Evolutionary conservation across 2,113 vertebrate genomes (phyloP), one percentile per base, ranked within the genome.

Genomic region (Gobio gobio): DNA sequence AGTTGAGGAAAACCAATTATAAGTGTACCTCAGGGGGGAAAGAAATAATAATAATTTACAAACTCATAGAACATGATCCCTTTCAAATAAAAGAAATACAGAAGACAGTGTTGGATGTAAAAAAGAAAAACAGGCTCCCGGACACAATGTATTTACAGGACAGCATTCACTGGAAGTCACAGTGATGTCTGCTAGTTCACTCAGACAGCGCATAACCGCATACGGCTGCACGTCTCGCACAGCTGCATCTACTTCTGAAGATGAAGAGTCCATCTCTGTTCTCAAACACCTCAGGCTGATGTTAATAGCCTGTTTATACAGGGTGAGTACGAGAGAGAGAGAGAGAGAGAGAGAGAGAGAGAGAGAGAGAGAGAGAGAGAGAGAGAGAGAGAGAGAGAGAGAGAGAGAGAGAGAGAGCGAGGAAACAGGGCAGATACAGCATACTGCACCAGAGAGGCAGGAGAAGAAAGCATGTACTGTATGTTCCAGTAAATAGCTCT

Each of bases 281-380:
- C 56, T 77, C 14, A 33, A 56, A 10, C 63, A 84, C 83, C 61
- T 66, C 29, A 76, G 61, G 83, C 74, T 22, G 56, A 16, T 84
- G 83, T 40, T 68, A 84, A 84, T 78, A 49, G 59, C 22, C 29
- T 68, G 73, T 54, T 81, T 72, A 75, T 76, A 47, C 54, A 68
- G 63, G 10, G 76, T 61, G n/a, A 63, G 26, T 58, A 36, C 47
- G 22, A 26, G 22, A 58, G 33, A 77, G 22, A 72, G 70, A 54
- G 40, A 68, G 56, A 36, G 36, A 40, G n/a, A n/a, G n/a, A n/a
- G n/a, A n/a, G n/a, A n/a, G 22, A 26, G 22, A 58, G 33, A 77
- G 22, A 72, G 70, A 54, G 40, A 68, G 56, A 36, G 40, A 40
- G 22, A 26, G 22, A 58, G 33, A 77, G 22, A 72, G 70, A 54